These are phyloP conservation scores for Pyrocoelia pectoralis DNA, from an alignment of 2,888 invertebrate species.

Conservation along the genomic window DNA sequence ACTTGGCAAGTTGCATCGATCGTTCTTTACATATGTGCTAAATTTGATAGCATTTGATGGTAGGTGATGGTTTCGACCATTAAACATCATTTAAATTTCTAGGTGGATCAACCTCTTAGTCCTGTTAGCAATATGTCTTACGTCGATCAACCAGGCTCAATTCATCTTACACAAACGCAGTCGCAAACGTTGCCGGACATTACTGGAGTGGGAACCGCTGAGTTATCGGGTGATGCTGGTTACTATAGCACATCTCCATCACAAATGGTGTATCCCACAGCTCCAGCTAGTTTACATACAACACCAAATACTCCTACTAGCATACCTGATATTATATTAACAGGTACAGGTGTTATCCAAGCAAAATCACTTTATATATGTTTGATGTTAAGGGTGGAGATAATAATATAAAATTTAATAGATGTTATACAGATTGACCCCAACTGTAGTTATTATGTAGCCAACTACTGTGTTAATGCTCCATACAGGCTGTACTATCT, in stretches of 20 bases:
- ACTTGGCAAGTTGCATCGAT: background rate
- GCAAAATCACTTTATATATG: too few relatives aligned
- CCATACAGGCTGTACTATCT: too few relatives aligned
- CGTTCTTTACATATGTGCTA: background rate
- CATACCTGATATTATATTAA: constrained; percentile 84
- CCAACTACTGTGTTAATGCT: too few relatives aligned
- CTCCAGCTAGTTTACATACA: constrained; percentile 61
- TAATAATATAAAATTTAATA: too few relatives aligned
- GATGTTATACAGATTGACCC: too few relatives aligned
- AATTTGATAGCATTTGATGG: too few relatives aligned
- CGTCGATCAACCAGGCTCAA: constrained; percentile 44
- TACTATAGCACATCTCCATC: constrained; percentile 70
- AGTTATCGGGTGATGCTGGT: constrained; percentile 59
- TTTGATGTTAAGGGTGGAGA: too few relatives aligned
- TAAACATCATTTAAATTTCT: constrained; percentile 9
- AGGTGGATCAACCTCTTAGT: constrained; percentile 35
- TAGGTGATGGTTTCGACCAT: background rate
- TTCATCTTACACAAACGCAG: constrained; percentile 44
- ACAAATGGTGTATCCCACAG: constrained; percentile 60
- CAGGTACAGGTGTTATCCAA: constrained; percentile 64
- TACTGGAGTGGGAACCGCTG: constrained; percentile 46
- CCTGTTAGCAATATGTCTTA: constrained; percentile 45
- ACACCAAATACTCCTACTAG: constrained; percentile 80
- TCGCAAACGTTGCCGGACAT: constrained; percentile 49
- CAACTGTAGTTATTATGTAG: too few relatives aligned